These are phyloP conservation scores for Cyclophora punctaria DNA, from an alignment of 2,888 invertebrate genomes.

Conservation along the genomic window DNA sequence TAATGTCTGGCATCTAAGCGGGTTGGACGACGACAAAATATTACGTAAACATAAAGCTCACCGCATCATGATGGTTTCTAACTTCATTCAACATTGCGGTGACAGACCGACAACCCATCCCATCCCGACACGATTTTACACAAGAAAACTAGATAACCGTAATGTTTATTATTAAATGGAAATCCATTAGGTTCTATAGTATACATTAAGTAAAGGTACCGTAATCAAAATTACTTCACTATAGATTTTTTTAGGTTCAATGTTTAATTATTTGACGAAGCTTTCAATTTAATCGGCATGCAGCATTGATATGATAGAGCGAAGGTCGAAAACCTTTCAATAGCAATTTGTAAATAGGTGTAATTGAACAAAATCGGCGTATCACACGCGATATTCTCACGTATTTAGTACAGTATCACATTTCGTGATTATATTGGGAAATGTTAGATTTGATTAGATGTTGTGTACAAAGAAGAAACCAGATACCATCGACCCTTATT, in stretches of 20 bases:
- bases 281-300: constrained; percentile 13
- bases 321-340: constrained; percentile 50
- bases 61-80: constrained; percentile 25
- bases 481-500: too few relatives aligned
- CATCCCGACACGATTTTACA: constrained; percentile 34
- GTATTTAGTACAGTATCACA: constrained; percentile 16
- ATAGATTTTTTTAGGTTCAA: too few relatives aligned
- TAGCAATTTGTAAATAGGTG: constrained; percentile 42
- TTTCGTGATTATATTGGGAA: constrained; percentile 20
- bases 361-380: constrained; percentile 41
- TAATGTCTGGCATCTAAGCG: neutral
- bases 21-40: constrained; percentile 13
- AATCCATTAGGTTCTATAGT: too few relatives aligned
- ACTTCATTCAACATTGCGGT: constrained; percentile 38
- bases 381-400: constrained; percentile 41
- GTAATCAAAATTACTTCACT: too few relatives aligned
- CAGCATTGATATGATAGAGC: constrained; percentile 16
- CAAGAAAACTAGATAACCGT: constrained; percentile 1
- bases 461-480: too few relatives aligned
- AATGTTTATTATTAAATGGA: too few relatives aligned
- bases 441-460: neutral
- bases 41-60: constrained; percentile 30
- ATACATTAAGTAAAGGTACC: too few relatives aligned
- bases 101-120: constrained; percentile 33
- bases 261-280: constrained; percentile 1